Evolutionary conservation across 1,140 invertebrate genomes (phyloP).

Genomic region (Homalodisca vitripennis): DNA sequence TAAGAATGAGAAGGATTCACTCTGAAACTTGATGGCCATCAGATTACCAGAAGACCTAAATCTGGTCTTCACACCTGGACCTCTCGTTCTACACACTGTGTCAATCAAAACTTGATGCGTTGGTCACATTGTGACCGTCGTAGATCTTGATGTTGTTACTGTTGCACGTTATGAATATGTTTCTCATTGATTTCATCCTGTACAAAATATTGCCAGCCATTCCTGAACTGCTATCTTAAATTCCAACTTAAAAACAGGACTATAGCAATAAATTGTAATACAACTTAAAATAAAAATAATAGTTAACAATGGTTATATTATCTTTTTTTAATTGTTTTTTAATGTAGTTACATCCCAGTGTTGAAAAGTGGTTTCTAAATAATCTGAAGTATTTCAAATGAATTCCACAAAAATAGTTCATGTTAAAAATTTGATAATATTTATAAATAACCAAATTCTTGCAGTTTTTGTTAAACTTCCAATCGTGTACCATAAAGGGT

Average conservation of each 20-base stretch:
- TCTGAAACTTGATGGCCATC: background rate
- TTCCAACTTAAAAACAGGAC: too few relatives aligned
- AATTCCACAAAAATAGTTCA: too few relatives aligned
- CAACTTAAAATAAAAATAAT: background rate
- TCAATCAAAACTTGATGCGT: background rate
- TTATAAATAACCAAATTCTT: too few relatives aligned
- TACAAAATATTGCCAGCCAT: background rate
- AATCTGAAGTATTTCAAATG: too few relatives aligned
- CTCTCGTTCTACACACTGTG: background rate
- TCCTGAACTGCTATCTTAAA: too few relatives aligned
- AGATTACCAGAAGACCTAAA: background rate
- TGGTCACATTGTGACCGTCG: background rate
- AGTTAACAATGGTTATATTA: background rate
- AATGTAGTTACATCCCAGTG: too few relatives aligned
- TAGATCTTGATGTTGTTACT: background rate
- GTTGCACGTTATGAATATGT: background rate
- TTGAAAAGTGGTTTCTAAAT: too few relatives aligned
- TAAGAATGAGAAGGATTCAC: too few relatives aligned
- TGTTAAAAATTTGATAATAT: too few relatives aligned
- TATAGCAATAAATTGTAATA: background rate
- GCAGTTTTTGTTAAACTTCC: too few relatives aligned
- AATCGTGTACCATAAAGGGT: too few relatives aligned
- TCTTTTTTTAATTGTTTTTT: background rate
- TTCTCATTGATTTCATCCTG: background rate
- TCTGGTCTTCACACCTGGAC: background rate